Percentiles rank a stretch among this genome's conserved stretches.
Evolutionary conservation across 2,113 vertebrate species (phyloP).

Genomic region (Rhineura floridana): DNA sequence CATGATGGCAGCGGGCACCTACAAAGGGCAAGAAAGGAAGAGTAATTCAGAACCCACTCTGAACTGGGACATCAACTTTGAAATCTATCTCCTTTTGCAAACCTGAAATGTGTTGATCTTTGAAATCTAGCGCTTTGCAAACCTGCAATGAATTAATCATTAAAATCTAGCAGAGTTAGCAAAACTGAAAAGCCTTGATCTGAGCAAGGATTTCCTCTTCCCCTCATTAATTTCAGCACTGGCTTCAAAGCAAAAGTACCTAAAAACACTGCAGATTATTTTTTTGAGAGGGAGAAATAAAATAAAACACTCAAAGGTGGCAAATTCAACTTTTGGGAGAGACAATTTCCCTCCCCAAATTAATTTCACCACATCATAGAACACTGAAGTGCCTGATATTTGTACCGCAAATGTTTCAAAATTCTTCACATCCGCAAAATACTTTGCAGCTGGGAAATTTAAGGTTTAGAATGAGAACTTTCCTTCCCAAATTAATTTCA

Average conservation of each 20-base stretch:
- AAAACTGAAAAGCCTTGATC: not conserved
- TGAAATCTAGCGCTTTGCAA: too few relatives aligned
- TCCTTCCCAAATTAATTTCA: not conserved
- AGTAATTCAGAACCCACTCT: not conserved
- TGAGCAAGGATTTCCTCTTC: not conserved
- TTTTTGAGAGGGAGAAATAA: too few relatives aligned
- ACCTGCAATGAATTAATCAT: too few relatives aligned
- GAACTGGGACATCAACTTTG: not conserved
- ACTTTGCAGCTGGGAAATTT: not conserved
- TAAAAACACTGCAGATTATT: not conserved
- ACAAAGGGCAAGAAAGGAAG: not conserved
- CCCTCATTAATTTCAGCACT: not conserved
- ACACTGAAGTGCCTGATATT: not conserved
- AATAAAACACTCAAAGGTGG: too few relatives aligned
- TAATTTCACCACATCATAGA: not conserved
- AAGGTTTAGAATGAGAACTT: not conserved
- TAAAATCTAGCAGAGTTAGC: too few relatives aligned
- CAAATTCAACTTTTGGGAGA: not conserved
- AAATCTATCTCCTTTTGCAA: not conserved
- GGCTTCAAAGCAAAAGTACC: not conserved
- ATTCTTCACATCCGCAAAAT: not conserved
- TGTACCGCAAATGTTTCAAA: not conserved
- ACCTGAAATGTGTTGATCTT: too few relatives aligned
- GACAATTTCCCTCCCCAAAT: not conserved
- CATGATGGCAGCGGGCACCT: slow-evolving; percentile 84